Conservation (phyloP, 2,888 invertebrate genomes). For the Tetragonisca angustula region DNA sequence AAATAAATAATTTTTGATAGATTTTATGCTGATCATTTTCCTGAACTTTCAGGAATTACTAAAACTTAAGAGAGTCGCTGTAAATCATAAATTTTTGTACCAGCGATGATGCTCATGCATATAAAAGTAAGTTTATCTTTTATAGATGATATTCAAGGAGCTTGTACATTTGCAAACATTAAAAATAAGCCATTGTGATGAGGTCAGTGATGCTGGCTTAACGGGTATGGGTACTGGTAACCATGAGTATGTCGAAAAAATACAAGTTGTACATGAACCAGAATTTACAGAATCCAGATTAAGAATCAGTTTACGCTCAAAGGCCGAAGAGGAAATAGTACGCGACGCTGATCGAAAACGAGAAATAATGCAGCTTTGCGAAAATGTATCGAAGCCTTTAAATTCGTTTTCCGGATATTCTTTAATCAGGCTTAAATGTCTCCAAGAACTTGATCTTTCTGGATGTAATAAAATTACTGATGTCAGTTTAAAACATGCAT, state of each 20-base stretch:
- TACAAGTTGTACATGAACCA: conserved; percentile 29
- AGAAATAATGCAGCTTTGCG: conserved; percentile 87
- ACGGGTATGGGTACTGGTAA: conserved; percentile 86
- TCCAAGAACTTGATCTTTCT: conserved; percentile 87
- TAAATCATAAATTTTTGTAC: conserved; percentile 37
- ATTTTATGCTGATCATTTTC: conserved; percentile 18
- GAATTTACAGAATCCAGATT: conserved; percentile 68
- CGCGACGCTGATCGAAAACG: conserved; percentile 88
- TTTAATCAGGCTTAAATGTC: conserved; percentile 80
- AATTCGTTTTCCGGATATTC: conserved; percentile 68
- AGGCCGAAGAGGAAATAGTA: conserved; percentile 89
- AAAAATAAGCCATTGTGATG: conserved; percentile 88
- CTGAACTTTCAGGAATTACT: conserved; percentile 30
- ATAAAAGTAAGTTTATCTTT: conserved; percentile 51
- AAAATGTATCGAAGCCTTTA: conserved; percentile 82
- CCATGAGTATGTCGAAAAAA: conserved; percentile 21
- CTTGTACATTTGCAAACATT: conserved; percentile 86
- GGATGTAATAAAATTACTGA: conserved; percentile 90
- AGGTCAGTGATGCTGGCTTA: conserved; percentile 89
- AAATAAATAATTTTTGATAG: conserved; percentile 6
- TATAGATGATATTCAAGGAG: conserved; percentile 88
- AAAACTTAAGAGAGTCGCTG: conserved; percentile 30
- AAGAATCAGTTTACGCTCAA: conserved; percentile 87
- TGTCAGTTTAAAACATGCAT: conserved; percentile 88
- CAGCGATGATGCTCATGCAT: conserved; percentile 28